Base-by-base conservation (phyloP, 2,888 invertebrate species). In the Emmelina monodactyla region DNA sequence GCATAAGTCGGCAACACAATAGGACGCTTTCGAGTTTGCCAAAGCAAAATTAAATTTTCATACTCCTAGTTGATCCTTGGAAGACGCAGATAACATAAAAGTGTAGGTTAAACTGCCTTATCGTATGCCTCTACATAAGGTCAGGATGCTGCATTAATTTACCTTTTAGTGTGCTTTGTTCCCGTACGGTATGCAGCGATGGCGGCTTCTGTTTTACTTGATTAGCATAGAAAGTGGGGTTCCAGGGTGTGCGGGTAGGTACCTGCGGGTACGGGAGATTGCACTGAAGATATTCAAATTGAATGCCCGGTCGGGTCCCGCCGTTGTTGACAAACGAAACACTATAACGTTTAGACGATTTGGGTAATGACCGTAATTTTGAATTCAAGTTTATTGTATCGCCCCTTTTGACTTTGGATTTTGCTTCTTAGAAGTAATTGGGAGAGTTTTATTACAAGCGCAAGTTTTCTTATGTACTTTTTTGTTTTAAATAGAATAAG, bases 401-500 rank as follows among this genome's bases (percentile, higher is more conserved):
- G 7, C 30, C 5, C 51, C 42, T 51, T 60, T 58, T 58, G 55
- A 52, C 37, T 19, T 25, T 25, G 25, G 25, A 25, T 25, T n/a
- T 9, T 9, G 25, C 25, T 25, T 25, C 11, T 25, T 25, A 25
- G 9, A 9, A 25, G 9, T 10, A 25, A 25, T 11, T 25, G 6
- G 9, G n/a, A 4, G 4, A 11, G 9, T 25, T 25, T 25, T n/a
- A 9, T 5, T 19, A 6, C 19, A 19, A 19, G 9, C 5, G 19
- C 9, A 19, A 19, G 9, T 9, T 5, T 19, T n/a, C n/a, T n/a
- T n/a, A n/a, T n/a, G n/a, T n/a, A n/a, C n/a, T n/a, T 19, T 19
- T 19, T 19, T 6, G 9, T 25, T 25, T 43, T 34, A 43, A 43
- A 30, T 82, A 94, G 94, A 62, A 87, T 94, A 46, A 85, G 92